A percentile compares a stretch with the other conserved stretches of the same genome.
These are phyloP conservation scores for Periparus ater DNA, from an alignment of 2,797 vertebrate genomes.

Conservation along the genomic window DNA sequence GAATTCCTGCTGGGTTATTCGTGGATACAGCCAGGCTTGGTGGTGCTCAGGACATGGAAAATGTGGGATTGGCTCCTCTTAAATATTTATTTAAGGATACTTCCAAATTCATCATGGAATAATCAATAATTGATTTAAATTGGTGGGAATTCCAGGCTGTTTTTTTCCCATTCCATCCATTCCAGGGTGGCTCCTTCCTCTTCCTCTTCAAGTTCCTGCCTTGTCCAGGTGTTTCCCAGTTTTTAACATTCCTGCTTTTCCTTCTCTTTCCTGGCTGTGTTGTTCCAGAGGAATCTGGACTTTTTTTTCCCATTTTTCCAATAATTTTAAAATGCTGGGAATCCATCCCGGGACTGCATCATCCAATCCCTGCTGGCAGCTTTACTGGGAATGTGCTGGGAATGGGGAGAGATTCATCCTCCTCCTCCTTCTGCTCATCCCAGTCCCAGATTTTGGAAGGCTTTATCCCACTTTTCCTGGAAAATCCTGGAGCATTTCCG, in stretches of 20 bases:
- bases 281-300: neutral
- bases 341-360: neutral
- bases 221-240: neutral
- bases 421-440: neutral
- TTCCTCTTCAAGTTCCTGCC: neutral
- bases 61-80: neutral
- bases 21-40: fast-evolving
- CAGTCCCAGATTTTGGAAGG: neutral
- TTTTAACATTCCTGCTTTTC: neutral
- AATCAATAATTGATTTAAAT: fast-evolving
- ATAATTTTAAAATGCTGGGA: neutral
- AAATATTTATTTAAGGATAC: fast-evolving
- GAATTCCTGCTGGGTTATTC: neutral
- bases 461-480: neutral
- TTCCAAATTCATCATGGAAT: neutral
- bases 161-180: neutral
- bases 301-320: fast-evolving
- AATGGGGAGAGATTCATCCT: neutral
- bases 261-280: fast-evolving
- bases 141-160: neutral
- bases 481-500: fast-evolving
- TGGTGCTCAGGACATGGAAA: neutral
- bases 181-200: neutral
- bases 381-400: neutral
- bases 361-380: neutral